Evolutionary conservation across 2,888 invertebrate genomes (phyloP).

Genomic region (Xylophagus ater): DNA sequence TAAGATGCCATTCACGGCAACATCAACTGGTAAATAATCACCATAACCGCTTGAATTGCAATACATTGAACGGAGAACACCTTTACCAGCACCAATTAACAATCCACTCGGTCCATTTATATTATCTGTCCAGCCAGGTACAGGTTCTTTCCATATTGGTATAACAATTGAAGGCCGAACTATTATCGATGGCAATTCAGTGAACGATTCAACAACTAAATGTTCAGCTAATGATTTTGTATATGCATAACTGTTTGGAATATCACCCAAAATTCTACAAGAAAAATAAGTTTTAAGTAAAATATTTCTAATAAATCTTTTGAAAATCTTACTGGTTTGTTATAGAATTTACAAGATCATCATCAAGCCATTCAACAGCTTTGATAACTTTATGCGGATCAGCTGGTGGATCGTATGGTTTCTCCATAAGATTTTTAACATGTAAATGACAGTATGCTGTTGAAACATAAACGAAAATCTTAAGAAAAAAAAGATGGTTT

Average conservation of each 20-base stretch:
- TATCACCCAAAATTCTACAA: no score
- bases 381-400: slow-evolving; percentile 64
- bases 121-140: slow-evolving; percentile 89
- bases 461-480: slow-evolving; percentile 59
- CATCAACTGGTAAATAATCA: slow-evolving; percentile 69
- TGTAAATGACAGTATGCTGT: slow-evolving; percentile 88
- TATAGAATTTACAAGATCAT: slow-evolving; percentile 53
- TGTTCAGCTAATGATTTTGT: slow-evolving; percentile 87
- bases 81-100: slow-evolving; percentile 72
- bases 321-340: slow-evolving; percentile 46
- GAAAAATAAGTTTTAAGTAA: no score
- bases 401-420: slow-evolving; percentile 73
- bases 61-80: slow-evolving; percentile 83
- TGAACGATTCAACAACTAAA: slow-evolving; percentile 65
- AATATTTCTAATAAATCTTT: no score
- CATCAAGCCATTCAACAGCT: slow-evolving; percentile 67
- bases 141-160: slow-evolving; percentile 75
- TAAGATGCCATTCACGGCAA: slow-evolving; percentile 67
- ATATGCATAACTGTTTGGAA: slow-evolving; percentile 85
- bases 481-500: slow-evolving; percentile 15
- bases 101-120: slow-evolving; percentile 84
- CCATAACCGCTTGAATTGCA: slow-evolving; percentile 67
- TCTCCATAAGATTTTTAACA: slow-evolving; percentile 68
- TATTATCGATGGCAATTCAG: slow-evolving; percentile 65
- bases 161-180: slow-evolving; percentile 83